Conservation (phyloP, 2,113 vertebrate genomes). For the Chloroceryle aenea region DNA sequence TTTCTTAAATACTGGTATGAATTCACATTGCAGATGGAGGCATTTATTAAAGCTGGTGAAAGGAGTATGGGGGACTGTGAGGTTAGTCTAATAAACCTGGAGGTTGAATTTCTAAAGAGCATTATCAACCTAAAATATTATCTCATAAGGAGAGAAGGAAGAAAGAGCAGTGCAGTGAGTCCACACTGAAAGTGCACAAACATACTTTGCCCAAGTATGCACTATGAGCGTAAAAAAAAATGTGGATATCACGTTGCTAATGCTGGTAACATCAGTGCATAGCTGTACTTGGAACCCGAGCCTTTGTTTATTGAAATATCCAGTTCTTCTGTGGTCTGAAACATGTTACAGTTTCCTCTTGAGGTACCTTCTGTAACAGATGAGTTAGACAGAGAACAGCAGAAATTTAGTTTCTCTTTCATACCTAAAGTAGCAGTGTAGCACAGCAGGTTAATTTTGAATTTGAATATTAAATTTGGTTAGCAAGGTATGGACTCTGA, state of each 20-base stretch:
- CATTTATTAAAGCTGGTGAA: neutral
- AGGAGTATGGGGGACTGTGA: neutral
- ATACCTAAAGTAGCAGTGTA: neutral
- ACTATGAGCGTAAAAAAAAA: neutral
- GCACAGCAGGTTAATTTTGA: neutral
- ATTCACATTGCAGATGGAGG: neutral
- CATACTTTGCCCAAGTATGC: neutral
- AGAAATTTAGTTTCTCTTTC: neutral
- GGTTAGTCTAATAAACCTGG: neutral
- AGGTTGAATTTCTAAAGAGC: neutral
- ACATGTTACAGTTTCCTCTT: neutral
- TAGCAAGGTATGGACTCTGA: neutral
- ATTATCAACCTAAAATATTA: neutral
- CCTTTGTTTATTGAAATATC: neutral
- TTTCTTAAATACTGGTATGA: neutral
- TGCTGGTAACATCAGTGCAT: neutral
- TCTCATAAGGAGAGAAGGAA: neutral
- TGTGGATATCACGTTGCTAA: accelerated
- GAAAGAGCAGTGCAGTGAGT: neutral
- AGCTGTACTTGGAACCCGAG: neutral
- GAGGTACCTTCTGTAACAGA: neutral
- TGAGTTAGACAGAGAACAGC: neutral
- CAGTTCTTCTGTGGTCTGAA: neutral
- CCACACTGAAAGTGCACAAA: neutral
- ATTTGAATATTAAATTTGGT: neutral